Base-by-base conservation (phyloP, 1,140 invertebrate species). In the Drosophila ironensis region DNA sequence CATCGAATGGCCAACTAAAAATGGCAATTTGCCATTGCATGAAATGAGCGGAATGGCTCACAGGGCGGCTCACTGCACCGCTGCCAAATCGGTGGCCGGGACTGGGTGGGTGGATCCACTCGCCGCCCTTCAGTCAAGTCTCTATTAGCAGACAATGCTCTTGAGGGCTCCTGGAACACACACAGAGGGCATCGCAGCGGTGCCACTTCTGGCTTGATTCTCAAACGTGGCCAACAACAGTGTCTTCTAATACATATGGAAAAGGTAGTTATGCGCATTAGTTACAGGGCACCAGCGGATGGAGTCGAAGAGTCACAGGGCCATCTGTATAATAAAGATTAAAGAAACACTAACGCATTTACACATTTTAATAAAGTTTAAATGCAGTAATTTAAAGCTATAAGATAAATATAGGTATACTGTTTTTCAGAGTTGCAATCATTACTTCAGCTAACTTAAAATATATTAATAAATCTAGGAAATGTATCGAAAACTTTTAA, bases 61-160 rank as follows among this genome's bases (percentile, higher is more conserved):
- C 19, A 50, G 37, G 11, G 17, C 14, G 28, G 5, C 25, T 27
- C 4, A 50, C 19, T 28, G 53, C 24, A 37, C 51, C 41, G 16
- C 53, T 38, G 57, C 41, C 56, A 61, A 40, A 22, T 9, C 14
- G n/a, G n/a, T n/a, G n/a, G n/a, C n/a, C n/a, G n/a, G n/a, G n/a
- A n/a, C n/a, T n/a, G n/a, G n/a, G n/a, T n/a, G n/a, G n/a, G n/a
- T n/a, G n/a, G n/a, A n/a, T n/a, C n/a, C n/a, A n/a, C n/a, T n/a
- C n/a, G n/a, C n/a, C n/a, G 38, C 76, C 88, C 78, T 88, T 78
- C 57, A 88, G 63, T 87, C 84, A 80, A 88, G 84, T 88, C 84
- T 88, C 84, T 84, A 88, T 88, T 88, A 88, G 84, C 71, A 84
- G 80, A 84, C 80, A 86, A 86, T 86, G 74, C 64, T 64, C 67